Conservation (phyloP, 2,888 invertebrate species). For the Tetramorium bicarinatum region DNA sequence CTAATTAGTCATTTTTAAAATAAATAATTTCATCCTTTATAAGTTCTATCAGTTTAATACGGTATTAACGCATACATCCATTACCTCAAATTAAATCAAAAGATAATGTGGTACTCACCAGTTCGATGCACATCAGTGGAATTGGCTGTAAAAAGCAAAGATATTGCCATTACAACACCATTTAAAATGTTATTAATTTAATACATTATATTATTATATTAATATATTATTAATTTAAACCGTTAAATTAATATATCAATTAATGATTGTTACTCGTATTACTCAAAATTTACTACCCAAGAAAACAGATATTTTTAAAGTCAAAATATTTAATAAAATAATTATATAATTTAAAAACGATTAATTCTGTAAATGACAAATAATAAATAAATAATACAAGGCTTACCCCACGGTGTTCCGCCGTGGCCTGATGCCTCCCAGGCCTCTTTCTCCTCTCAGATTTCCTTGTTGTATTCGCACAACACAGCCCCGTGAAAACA, state of each 20-base stretch:
- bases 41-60: neutral
- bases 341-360: neutral
- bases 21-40: no score
- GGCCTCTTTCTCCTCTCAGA: constrained; percentile 3
- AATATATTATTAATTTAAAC: no score
- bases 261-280: neutral
- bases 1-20: no score
- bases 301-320: neutral
- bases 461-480: neutral
- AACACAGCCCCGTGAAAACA: neutral
- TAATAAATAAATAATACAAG: constrained; percentile 15
- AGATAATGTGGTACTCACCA: neutral
- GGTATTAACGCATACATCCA: neutral
- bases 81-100: constrained; percentile 1
- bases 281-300: neutral
- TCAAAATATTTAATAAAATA: neutral
- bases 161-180: neutral
- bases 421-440: neutral
- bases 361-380: neutral
- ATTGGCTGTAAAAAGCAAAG: neutral
- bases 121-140: neutral
- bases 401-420: neutral
- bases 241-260: neutral
- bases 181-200: neutral
- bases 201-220: no score